These are phyloP conservation scores for Menidia beryllina DNA, from an alignment of 2,113 vertebrate species.

Conservation along the genomic window DNA sequence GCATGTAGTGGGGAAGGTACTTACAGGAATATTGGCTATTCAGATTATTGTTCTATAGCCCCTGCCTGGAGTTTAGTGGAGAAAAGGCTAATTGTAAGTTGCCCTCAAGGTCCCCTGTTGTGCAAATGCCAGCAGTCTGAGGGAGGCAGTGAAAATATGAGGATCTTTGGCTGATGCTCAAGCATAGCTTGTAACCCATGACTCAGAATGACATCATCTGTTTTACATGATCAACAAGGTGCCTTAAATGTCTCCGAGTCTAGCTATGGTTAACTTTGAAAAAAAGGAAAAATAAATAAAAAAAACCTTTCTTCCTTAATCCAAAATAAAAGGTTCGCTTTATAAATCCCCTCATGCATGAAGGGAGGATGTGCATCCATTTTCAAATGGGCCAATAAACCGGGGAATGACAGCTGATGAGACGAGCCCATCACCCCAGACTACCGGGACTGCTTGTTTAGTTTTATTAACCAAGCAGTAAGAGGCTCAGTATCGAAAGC, in stretches of 20 bases:
- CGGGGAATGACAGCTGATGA: conserved; percentile 67
- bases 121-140: conserved; percentile 70
- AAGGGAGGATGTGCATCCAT: conserved; percentile 34
- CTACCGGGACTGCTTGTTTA: conserved; percentile 57
- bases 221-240: conserved; percentile 61
- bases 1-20: not conserved
- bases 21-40: conserved; percentile 36
- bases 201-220: conserved; percentile 70
- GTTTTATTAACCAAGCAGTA: conserved; percentile 67
- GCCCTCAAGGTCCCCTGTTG: conserved; percentile 48
- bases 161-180: conserved; percentile 39
- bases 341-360: conserved; percentile 50
- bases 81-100: conserved; percentile 73
- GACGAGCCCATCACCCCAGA: conserved; percentile 56
- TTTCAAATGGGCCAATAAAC: conserved; percentile 47
- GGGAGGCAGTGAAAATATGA: conserved; percentile 55
- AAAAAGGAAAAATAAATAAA: conserved; percentile 25
- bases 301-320: conserved; percentile 39
- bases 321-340: conserved; percentile 42
- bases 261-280: conserved; percentile 61
- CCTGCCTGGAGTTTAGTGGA: conserved; percentile 53
- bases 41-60: conserved; percentile 40
- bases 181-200: conserved; percentile 56
- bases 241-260: conserved; percentile 29
- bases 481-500: conserved; percentile 60